Base-by-base conservation (phyloP, 2,888 invertebrate genomes). In the Dromius quadrimaculatus region DNA sequence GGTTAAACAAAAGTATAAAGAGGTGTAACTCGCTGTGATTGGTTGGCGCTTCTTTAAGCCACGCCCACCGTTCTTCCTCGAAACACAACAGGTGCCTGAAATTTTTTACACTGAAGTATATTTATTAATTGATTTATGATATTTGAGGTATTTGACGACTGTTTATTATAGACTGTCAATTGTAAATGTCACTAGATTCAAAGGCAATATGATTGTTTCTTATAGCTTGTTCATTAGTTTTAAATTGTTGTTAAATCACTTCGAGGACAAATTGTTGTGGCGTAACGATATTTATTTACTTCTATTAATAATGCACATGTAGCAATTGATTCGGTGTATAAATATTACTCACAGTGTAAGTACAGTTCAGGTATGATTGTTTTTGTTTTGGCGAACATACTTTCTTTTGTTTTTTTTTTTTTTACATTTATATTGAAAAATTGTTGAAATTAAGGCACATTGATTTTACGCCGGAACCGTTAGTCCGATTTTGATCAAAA, bases 121-220 rank as follows among this genome's bases (percentile, higher is more conserved):
- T 28, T 34, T 59, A 43, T 43, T 62, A 41, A 43, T 62, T 62
- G 23, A 41, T 11, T 62, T 19, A 9, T 13, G 11, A 34, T 45
- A 63, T 63, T 32, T 63, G 32, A 47, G 28, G 63, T 11, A 63
- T 63, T 63, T 45, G 13, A 20, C 22, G 50, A 20, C 50, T 20
- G n/a, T 32, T 6, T 50, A 20, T 23, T 47, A 64, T 64, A 34
- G 32, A 19, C 45, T 64, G 64, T n/a, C 64, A 64, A 64, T 47
- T 64, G 66, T 54, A 66, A 66, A 66, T 66, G 66, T 66, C 66
- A 66, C 22, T 20, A 13, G 34, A 66, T 66, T 50, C n/a, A n/a
- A 13, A 32, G 2, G 34, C 57, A 23, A 47, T 47, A 47, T 57
- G 28, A 65, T 65, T 65, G 65, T 65, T 64, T 34, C 47, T 17